These are phyloP conservation scores for Hedya salicella DNA, from an alignment of 2,888 invertebrate species.

Conservation along the genomic window DNA sequence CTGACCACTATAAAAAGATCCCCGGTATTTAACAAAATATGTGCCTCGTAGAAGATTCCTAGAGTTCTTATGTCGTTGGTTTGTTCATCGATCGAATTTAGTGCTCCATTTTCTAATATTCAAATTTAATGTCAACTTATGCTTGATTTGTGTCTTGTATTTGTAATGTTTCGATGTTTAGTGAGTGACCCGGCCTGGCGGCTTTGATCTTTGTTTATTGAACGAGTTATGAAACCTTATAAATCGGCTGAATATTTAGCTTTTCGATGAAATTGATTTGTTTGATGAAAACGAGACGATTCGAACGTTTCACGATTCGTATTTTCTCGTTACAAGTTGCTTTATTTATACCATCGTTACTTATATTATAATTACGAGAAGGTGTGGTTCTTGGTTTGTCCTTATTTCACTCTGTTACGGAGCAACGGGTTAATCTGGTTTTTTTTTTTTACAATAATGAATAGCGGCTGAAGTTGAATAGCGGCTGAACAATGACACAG, in stretches of 20 bases:
- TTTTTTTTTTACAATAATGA: no score
- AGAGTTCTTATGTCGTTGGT: slow-evolving; percentile 7
- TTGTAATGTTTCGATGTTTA: slow-evolving; percentile 31
- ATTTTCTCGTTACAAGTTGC: no score
- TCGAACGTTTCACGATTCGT: neutral
- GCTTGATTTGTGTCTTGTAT: slow-evolving; percentile 38
- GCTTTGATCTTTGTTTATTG: slow-evolving; percentile 30
- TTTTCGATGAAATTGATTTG: neutral
- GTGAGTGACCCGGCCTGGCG: slow-evolving; percentile 3
- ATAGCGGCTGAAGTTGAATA: no score
- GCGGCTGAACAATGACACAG: no score
- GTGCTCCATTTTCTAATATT: slow-evolving; percentile 39
- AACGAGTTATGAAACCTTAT: slow-evolving; percentile 1
- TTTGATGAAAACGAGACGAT: neutral
- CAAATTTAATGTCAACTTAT: slow-evolving; percentile 42
- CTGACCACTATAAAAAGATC: slow-evolving; percentile 52
- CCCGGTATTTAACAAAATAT: slow-evolving; percentile 29
- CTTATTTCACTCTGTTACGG: no score
- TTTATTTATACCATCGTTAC: no score
- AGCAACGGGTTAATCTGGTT: no score
- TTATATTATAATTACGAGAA: no score
- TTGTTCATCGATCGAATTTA: slow-evolving; percentile 35
- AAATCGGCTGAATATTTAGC: neutral
- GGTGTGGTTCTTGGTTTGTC: no score
- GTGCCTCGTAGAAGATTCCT: neutral